These are phyloP conservation scores for Melanerpes aurifrons DNA, from an alignment of 2,113 vertebrate species.

Conservation along the genomic window DNA sequence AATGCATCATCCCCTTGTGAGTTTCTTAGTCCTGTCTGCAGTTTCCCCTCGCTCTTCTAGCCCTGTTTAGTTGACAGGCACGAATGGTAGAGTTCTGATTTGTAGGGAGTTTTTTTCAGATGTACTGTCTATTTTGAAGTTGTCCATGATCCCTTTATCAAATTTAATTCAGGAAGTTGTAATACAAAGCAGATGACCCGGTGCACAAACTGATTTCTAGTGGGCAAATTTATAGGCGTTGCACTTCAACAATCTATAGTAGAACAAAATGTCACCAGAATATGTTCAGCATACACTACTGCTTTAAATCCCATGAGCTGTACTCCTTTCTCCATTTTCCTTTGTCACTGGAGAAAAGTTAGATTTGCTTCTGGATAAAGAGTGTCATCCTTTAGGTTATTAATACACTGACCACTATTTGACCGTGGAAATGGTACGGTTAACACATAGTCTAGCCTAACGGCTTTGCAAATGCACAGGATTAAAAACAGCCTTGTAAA, in stretches of 20 bases:
- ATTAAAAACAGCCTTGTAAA: slow-evolving; percentile 29
- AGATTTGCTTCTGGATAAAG: background rate
- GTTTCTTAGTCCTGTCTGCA: background rate
- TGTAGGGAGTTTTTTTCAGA: background rate
- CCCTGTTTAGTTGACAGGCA: slow-evolving; percentile 43
- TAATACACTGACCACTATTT: background rate
- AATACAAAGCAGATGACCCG: background rate
- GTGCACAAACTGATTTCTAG: background rate
- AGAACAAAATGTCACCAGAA: background rate
- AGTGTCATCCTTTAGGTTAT: background rate
- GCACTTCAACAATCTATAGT: background rate
- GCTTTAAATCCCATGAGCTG: slow-evolving; percentile 46
- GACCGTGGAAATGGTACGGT: background rate
- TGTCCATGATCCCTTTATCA: background rate
- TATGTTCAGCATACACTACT: slow-evolving; percentile 42
- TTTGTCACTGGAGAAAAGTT: background rate
- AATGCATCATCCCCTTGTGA: background rate
- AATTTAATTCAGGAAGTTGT: background rate
- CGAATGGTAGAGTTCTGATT: background rate
- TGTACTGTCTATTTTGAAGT: background rate
- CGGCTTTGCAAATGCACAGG: slow-evolving; percentile 40
- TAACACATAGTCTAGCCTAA: background rate
- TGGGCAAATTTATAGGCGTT: background rate
- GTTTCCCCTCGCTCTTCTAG: background rate
- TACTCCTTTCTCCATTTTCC: background rate